Evolutionary conservation across 2,888 invertebrate genomes (phyloP), one percentile per base, ranked within the genome.

Genomic region (Callimorpha dominula): DNA sequence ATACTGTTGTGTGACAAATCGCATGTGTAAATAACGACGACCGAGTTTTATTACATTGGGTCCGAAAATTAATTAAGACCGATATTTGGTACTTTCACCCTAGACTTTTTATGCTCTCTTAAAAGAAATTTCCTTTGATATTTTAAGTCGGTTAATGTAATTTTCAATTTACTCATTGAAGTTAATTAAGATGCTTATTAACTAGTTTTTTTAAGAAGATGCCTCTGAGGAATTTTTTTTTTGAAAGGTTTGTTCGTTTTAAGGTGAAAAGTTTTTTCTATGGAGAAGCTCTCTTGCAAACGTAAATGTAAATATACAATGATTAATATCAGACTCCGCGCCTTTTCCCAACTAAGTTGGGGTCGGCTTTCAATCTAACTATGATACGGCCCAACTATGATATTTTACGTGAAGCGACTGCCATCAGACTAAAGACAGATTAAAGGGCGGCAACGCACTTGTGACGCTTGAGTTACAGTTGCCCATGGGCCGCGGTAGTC

Each of bases 1-100:
- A 82, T 81, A 84, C 79, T 81, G 83, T 84, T 82, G 82, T 81
- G 81, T 77, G 85, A 84, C 85, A 83, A 87, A 86, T 85, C 85
- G 86, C 84, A 83, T 85, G 84, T 86, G 71, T 78, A 73, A 79
- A 77, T 81, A 80, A 79, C 78, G 73, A 73, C 75, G 65, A 65
- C 62, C 63, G 52, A n/a, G 42, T 63, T 72, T 66, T 73, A 70
- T 72, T 68, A 65, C 72, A 31, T 46, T 60, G 57, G 52, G 54
- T 72, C 60, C 68, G 20, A 74, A 82, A 76, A 74, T 78, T 76
- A 83, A 78, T 72, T 75, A 60, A 65, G 73, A 77, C 77, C 68
- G 73, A 57, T 75, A 71, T 64, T 74, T 75, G 70, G 81, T 68
- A 64, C 15, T 69, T 69, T 42, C 50, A 83, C 83, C 81, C 62